Conservation (phyloP, 1,140 invertebrate species). For the Drosophila pseudoobscura region DNA sequence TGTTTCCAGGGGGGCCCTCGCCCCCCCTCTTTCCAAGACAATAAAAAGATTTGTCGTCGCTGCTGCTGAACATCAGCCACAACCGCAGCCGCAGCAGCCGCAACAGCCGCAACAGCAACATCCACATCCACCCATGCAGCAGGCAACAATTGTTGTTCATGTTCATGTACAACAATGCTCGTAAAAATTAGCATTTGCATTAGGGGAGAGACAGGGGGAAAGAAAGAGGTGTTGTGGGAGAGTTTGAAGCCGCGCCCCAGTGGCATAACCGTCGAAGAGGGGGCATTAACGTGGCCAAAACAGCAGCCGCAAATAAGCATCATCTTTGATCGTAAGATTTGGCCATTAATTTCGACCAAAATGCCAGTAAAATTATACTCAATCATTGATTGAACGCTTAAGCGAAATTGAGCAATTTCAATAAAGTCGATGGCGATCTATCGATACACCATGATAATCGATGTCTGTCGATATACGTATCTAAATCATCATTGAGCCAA, state of each 20-base stretch:
- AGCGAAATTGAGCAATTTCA: too few relatives aligned
- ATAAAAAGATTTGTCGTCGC: conserved; percentile 44
- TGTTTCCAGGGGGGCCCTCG: conserved; percentile 8
- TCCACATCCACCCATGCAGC: conserved; percentile 5
- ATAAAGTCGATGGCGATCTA: too few relatives aligned
- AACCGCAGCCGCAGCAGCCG: conserved; percentile 25
- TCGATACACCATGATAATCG: too few relatives aligned
- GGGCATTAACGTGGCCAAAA: too few relatives aligned
- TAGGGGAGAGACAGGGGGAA: not conserved
- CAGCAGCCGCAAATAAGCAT: conserved; percentile 1
- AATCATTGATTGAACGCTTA: too few relatives aligned
- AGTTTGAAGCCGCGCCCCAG: conserved; percentile 28
- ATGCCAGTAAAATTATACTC: too few relatives aligned
- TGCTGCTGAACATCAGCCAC: conserved; percentile 28
- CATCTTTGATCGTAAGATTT: too few relatives aligned
- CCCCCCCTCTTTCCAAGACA: conserved; percentile 20
- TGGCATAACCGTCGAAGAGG: conserved; percentile 2
- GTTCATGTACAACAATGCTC: conserved; percentile 15
- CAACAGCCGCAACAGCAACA: conserved; percentile 33
- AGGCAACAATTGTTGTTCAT: conserved; percentile 19
- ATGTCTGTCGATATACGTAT: too few relatives aligned
- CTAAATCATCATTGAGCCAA: too few relatives aligned
- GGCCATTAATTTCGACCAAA: too few relatives aligned
- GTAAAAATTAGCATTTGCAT: conserved; percentile 37
- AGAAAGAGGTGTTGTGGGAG: not conserved